phyloP scores from a whole-genome alignment of 1,140 invertebrate genomes.

The Lucilia cuprina region DNA sequence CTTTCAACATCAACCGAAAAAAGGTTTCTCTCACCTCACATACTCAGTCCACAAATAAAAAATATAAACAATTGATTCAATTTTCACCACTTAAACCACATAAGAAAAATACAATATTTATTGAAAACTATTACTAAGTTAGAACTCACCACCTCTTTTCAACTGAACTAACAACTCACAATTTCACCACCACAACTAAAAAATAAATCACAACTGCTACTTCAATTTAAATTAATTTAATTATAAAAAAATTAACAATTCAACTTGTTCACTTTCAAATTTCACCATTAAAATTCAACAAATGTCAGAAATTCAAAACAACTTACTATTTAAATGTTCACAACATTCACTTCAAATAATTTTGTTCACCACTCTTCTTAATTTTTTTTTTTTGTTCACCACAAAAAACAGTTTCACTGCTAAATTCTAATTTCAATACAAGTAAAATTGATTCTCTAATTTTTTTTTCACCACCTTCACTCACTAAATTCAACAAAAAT shows the following conservation, averaged over 20 bases:
- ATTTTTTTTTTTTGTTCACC: neutral
- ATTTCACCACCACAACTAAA: conserved; percentile 2
- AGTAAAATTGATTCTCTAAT: neutral
- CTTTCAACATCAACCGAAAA: conserved; percentile 9
- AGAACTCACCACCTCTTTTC: neutral
- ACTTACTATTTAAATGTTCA: neutral
- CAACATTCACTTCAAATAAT: neutral
- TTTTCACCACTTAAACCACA: conserved; percentile 25
- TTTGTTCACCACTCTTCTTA: conserved; percentile 9
- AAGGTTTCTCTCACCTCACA: conserved; percentile 9
- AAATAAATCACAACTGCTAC: neutral
- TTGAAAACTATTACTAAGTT: neutral
- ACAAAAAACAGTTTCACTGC: conserved; percentile 16
- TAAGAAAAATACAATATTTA: neutral
- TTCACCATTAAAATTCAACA: conserved; percentile 19
- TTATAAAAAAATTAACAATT: neutral
- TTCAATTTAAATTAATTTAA: neutral
- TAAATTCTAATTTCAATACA: neutral
- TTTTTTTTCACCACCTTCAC: conserved; percentile 14
- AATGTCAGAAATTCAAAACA: neutral
- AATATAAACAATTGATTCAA: conserved; percentile 20
- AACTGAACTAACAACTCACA: conserved; percentile 3
- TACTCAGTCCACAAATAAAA: conserved; percentile 3
- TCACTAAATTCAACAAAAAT: conserved; percentile 42
- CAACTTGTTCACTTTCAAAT: neutral